Evolutionary conservation across 2,888 invertebrate species (phyloP).

Genomic region (Drepanosiphum platanoidis): DNA sequence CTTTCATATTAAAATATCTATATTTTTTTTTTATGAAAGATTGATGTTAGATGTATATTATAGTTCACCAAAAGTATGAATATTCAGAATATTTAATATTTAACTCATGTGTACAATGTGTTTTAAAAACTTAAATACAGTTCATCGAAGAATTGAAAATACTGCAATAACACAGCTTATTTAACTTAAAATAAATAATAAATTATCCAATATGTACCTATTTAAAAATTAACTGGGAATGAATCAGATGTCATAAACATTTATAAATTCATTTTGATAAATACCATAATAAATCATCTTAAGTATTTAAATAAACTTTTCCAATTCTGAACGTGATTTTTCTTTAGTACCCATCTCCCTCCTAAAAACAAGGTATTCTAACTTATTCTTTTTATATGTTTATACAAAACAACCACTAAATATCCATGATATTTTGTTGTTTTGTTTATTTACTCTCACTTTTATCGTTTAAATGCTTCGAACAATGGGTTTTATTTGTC

Average conservation of each 20-base stretch:
- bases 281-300: background rate
- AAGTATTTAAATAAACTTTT: slow-evolving; percentile 24
- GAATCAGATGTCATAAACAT: background rate
- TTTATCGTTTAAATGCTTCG: slow-evolving; percentile 49
- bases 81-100: no score
- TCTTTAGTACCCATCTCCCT: background rate
- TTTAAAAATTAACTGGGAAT: background rate
- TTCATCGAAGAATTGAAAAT: no score
- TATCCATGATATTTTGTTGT: slow-evolving; percentile 2
- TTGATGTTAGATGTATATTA: no score
- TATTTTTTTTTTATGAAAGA: no score
- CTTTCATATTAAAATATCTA: no score
- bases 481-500: slow-evolving; percentile 56
- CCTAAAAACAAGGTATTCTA: background rate
- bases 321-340: background rate
- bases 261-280: background rate
- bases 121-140: no score
- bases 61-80: no score
- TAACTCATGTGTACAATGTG: no score
- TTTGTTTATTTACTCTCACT: slow-evolving; percentile 32
- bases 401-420: slow-evolving; percentile 23
- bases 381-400: slow-evolving; percentile 27
- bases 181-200: no score
- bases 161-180: no score
- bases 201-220: background rate